Conservation (phyloP, 2,888 invertebrate genomes). For the Cremastinae sp. region DNA sequence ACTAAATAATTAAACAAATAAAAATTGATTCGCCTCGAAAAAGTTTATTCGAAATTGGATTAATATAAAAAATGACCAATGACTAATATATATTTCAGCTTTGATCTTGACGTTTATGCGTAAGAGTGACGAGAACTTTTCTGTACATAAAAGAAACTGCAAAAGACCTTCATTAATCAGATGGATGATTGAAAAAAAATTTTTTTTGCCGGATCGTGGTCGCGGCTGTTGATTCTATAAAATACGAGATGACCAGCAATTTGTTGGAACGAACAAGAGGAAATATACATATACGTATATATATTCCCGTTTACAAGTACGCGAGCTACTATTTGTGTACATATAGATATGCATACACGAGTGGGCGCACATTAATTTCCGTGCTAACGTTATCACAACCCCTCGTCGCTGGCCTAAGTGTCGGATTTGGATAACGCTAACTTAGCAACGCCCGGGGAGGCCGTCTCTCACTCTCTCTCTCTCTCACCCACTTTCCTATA, state of each 20-base stretch:
- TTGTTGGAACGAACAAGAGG: slow-evolving; percentile 9
- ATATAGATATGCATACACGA: slow-evolving; percentile 23
- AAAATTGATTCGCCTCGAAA: slow-evolving; percentile 5
- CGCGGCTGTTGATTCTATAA: slow-evolving; percentile 20
- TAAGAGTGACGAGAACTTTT: slow-evolving; percentile 48
- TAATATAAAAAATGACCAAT: slow-evolving; percentile 8
- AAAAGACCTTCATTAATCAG: slow-evolving; percentile 42
- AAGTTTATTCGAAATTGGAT: not conserved
- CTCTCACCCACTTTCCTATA: slow-evolving; percentile 29
- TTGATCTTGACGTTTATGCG: slow-evolving; percentile 18
- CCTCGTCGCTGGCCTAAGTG: slow-evolving; percentile 70
- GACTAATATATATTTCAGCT: slow-evolving; percentile 26
- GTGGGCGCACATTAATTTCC: slow-evolving; percentile 71
- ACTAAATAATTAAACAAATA: slow-evolving; percentile 14
- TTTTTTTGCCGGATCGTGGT: slow-evolving; percentile 13
- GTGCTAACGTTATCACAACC: slow-evolving; percentile 72
- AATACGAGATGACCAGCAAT: slow-evolving; percentile 51
- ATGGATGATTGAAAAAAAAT: slow-evolving; percentile 1
- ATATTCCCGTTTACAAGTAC: slow-evolving; percentile 20
- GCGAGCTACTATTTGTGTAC: slow-evolving; percentile 3
- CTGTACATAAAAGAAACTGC: slow-evolving; percentile 10
- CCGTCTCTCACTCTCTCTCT: slow-evolving; percentile 35
- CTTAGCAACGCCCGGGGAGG: slow-evolving; percentile 69
- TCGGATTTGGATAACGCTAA: slow-evolving; percentile 75
- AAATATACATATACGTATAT: slow-evolving; percentile 12